These are phyloP conservation scores for Symphodus melops DNA, from an alignment of 2,113 vertebrate species.

Conservation along the genomic window DNA sequence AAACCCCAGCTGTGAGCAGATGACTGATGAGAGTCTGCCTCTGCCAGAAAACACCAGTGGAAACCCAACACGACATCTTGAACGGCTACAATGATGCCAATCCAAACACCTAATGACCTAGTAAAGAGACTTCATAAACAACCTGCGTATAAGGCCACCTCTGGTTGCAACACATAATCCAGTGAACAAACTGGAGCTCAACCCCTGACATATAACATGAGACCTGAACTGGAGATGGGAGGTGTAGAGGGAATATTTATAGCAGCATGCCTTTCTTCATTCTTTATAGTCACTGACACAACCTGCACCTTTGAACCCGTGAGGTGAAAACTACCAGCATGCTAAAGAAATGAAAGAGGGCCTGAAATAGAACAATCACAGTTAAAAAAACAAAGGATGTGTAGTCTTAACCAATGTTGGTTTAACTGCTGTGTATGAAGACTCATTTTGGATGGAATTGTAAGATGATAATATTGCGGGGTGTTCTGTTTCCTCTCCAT, in stretches of 20 bases:
- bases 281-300: slow-evolving; percentile 7
- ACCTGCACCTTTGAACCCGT: not conserved
- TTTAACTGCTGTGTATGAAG: too few relatives aligned
- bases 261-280: slow-evolving; percentile 34
- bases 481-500: too few relatives aligned
- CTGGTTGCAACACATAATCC: not conserved
- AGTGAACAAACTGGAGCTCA: slow-evolving; percentile 14
- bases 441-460: too few relatives aligned
- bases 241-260: slow-evolving; percentile 74
- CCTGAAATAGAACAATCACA: not conserved
- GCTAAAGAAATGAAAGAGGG: too few relatives aligned
- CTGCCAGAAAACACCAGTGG: slow-evolving; percentile 4
- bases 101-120: not conserved
- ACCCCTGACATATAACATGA: slow-evolving; percentile 77
- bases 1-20: slow-evolving; percentile 32
- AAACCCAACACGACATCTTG: slow-evolving; percentile 7
- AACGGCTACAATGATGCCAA: not conserved
- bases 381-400: too few relatives aligned
- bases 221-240: slow-evolving; percentile 34
- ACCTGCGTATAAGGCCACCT: too few relatives aligned
- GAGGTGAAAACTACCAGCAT: not conserved
- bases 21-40: slow-evolving; percentile 30
- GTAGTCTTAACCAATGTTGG: too few relatives aligned
- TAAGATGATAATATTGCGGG: too few relatives aligned
- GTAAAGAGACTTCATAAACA: not conserved